These are phyloP conservation scores for Sebastes minor DNA, from an alignment of 2,797 vertebrate species.

Conservation along the genomic window DNA sequence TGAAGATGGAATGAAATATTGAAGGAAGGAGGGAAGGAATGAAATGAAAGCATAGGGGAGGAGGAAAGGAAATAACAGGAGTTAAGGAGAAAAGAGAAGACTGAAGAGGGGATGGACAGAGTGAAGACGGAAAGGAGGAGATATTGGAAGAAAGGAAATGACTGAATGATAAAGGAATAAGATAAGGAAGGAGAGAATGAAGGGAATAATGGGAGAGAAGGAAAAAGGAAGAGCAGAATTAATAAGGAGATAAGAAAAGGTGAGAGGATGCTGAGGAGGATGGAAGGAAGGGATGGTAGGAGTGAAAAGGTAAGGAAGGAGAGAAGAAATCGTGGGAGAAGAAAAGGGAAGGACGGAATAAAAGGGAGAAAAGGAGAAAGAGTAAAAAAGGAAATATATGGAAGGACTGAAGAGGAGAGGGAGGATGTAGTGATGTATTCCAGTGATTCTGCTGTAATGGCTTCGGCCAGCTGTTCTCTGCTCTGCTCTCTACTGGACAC, in stretches of 20 bases:
- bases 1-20: background rate
- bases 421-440: conserved; percentile 34
- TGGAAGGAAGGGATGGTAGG: background rate
- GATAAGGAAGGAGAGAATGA: background rate
- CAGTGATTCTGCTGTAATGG: conserved; percentile 58
- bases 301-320: background rate
- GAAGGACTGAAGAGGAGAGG: background rate
- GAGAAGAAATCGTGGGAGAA: background rate
- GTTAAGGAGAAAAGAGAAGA: background rate
- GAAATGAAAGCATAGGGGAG: background rate
- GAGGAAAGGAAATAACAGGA: background rate
- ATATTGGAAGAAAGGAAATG: background rate
- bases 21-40: background rate
- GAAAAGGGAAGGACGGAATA: background rate
- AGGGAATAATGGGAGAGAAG: background rate
- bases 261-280: background rate
- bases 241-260: background rate
- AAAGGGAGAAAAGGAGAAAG: background rate
- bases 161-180: background rate
- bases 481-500: conserved; percentile 15
- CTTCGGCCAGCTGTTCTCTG: conserved; percentile 56
- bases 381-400: background rate
- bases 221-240: background rate
- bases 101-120: background rate
- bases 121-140: background rate